These are phyloP conservation scores for Epinotia brunnichana DNA, from an alignment of 2,888 invertebrate species.

Conservation along the genomic window DNA sequence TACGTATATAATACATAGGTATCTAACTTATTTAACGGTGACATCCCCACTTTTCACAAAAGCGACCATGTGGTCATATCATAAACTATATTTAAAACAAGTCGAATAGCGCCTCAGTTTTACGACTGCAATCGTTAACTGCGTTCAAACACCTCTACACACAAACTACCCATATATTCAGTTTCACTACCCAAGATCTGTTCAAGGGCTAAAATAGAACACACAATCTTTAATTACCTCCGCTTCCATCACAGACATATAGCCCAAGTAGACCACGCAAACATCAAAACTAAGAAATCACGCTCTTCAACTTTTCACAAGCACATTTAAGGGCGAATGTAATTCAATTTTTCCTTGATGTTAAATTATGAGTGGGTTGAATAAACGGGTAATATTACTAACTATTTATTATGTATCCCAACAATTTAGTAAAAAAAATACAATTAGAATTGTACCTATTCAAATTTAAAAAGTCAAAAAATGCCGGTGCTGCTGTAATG, in stretches of 20 bases:
- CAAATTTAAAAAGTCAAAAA: too few species aligned
- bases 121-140: slow-evolving; percentile 12
- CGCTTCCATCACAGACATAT: slow-evolving; percentile 10
- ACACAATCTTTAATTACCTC: slow-evolving; percentile 41
- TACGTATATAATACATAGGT: too few species aligned
- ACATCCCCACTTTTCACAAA: too few species aligned
- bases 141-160: slow-evolving; percentile 24
- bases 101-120: not conserved
- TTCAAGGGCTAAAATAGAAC: slow-evolving; percentile 37
- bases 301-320: not conserved
- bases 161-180: slow-evolving; percentile 28
- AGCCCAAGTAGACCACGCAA: not conserved
- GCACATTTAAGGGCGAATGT: not conserved
- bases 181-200: slow-evolving; percentile 24
- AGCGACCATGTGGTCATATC: not conserved
- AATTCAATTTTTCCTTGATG: too few species aligned
- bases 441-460: too few species aligned
- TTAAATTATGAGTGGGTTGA: too few species aligned
- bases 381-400: too few species aligned
- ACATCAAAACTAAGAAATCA: not conserved
- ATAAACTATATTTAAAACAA: not conserved
- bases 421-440: too few species aligned
- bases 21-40: too few species aligned
- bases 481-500: too few species aligned
- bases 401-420: too few species aligned